phyloP scores from a whole-genome alignment of 2,888 invertebrate species.

The Netelia inedita region DNA sequence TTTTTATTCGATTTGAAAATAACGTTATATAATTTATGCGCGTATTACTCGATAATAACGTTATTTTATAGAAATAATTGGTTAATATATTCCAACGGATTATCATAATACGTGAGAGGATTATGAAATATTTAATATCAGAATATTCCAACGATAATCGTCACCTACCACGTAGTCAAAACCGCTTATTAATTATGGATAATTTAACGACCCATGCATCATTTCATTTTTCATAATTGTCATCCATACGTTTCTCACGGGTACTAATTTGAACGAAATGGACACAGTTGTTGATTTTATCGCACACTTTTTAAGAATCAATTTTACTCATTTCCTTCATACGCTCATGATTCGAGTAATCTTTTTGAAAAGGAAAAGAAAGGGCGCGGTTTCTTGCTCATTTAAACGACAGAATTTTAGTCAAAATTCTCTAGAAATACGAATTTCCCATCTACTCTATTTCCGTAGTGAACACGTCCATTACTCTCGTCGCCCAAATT shows the following conservation, averaged over 20 bases:
- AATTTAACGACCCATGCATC: not conserved
- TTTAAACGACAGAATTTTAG: not conserved
- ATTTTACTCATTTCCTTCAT: too few species aligned
- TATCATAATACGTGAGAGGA: not conserved
- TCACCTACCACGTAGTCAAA: not conserved
- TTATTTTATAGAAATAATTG: not conserved
- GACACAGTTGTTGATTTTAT: too few species aligned
- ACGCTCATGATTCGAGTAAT: too few species aligned
- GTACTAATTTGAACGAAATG: too few species aligned
- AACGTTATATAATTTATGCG: too few species aligned
- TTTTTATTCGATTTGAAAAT: too few species aligned
- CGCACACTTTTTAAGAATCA: too few species aligned
- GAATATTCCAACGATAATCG: not conserved
- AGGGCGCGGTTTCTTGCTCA: too few species aligned
- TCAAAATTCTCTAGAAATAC: slow-evolving; percentile 24
- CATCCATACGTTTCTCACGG: not conserved
- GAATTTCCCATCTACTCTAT: slow-evolving; percentile 41
- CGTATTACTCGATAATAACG: not conserved
- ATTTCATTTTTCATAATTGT: not conserved
- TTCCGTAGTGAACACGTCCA: slow-evolving; percentile 37
- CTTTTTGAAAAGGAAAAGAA: too few species aligned
- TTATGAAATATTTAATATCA: not conserved
- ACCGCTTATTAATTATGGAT: not conserved
- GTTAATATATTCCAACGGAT: not conserved
- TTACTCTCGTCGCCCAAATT: slow-evolving; percentile 42